Evolutionary conservation across 2,797 vertebrate genomes (phyloP).

Genomic region (Lacerta bilineata): DNA sequence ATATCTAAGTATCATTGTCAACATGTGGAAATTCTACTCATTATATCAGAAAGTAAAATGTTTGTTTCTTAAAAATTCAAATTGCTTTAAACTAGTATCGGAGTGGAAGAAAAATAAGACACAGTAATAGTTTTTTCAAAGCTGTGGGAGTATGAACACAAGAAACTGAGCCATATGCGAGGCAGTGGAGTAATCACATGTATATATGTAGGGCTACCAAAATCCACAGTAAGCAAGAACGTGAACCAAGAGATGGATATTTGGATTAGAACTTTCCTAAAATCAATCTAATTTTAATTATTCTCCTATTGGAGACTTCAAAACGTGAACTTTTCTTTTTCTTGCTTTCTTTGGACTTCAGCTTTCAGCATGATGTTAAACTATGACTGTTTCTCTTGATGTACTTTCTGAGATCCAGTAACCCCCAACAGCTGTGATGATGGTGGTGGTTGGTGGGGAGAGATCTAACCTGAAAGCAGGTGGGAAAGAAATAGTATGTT

Average conservation of each 20-base stretch:
- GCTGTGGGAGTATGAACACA: neutral
- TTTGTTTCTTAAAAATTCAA: conserved; percentile 6
- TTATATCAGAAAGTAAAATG: neutral
- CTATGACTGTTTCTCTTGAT: neutral
- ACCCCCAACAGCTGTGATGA: neutral
- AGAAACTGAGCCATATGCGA: neutral
- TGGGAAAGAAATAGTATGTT: neutral
- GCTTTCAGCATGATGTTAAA: neutral
- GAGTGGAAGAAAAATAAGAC: neutral
- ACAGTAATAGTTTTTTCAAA: neutral
- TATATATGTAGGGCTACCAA: neutral
- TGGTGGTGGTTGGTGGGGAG: neutral
- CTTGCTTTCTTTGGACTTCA: neutral
- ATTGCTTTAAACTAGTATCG: neutral
- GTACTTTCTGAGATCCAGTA: neutral
- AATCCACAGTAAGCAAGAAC: neutral
- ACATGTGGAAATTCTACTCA: neutral
- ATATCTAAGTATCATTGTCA: neutral
- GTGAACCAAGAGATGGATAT: neutral
- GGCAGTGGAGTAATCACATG: neutral
- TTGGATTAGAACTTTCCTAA: neutral
- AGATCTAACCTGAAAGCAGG: neutral
- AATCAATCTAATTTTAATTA: neutral
- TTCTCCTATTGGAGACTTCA: neutral
- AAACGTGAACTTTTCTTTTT: neutral